phyloP scores from a whole-genome alignment of 1,140 invertebrate species.

The Rhopalosiphum padi region DNA sequence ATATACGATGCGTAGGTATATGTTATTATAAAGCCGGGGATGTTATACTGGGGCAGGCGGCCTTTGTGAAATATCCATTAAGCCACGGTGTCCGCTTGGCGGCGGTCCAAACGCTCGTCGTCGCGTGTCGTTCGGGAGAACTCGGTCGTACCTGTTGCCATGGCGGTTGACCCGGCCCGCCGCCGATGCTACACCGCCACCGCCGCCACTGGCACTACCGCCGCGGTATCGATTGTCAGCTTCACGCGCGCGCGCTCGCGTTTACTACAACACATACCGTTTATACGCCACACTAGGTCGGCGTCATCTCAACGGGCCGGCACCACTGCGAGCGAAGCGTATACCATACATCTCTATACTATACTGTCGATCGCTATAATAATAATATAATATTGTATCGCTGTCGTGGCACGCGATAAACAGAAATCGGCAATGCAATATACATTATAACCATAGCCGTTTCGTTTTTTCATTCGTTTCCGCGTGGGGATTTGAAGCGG shows the following conservation, averaged over 20 bases:
- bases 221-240: conserved; percentile 54
- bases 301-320: not conserved
- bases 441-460: not conserved
- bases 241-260: conserved; percentile 14
- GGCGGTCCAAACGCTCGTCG: conserved; percentile 20
- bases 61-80: not conserved
- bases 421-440: not conserved
- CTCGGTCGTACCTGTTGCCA: conserved; percentile 56
- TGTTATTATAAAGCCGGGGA: not conserved
- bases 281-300: not conserved
- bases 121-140: conserved; percentile 32
- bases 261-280: not conserved
- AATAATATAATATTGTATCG: not conserved
- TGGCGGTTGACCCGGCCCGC: conserved; percentile 53
- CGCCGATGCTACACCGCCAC: not conserved
- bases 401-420: not conserved
- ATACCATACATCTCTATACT: not conserved
- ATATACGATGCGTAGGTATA: not conserved
- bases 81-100: conserved; percentile 3
- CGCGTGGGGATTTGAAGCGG: not conserved
- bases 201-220: not conserved
- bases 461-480: not conserved
- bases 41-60: not conserved
- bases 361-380: not conserved
- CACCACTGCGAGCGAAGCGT: not conserved